Evolutionary conservation across 2,888 invertebrate genomes (phyloP).

Genomic region (Brachypterus glaber): DNA sequence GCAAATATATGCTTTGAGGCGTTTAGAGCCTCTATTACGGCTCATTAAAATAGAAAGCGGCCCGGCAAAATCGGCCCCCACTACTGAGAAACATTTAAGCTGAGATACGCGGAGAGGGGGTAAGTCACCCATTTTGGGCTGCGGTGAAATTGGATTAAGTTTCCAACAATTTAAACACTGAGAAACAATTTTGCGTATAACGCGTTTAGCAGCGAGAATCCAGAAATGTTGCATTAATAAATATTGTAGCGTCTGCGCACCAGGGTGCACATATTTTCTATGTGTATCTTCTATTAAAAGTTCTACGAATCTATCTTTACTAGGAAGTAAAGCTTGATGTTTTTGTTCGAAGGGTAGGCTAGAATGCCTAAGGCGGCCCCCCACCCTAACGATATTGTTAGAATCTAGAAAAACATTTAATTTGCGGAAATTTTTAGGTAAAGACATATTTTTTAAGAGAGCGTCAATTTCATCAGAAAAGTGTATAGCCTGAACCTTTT

Average conservation of each 20-base stretch:
- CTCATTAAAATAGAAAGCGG: too few relatives aligned
- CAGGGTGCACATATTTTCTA: neutral
- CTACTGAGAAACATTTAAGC: constrained; percentile 3
- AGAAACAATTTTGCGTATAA: constrained; percentile 4
- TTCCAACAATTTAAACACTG: constrained; percentile 9
- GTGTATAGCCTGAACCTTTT: too few relatives aligned
- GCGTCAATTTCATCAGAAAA: too few relatives aligned
- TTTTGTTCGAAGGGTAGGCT: neutral
- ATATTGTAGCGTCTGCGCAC: neutral
- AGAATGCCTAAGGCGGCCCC: too few relatives aligned
- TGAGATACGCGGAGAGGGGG: constrained; percentile 7
- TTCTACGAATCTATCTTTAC: neutral
- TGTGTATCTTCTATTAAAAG: neutral
- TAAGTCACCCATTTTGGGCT: constrained; percentile 11
- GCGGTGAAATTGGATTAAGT: constrained; percentile 1
- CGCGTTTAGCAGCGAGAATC: constrained; percentile 8
- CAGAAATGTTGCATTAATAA: constrained; percentile 4
- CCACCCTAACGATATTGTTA: too few relatives aligned
- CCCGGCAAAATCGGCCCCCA: too few relatives aligned
- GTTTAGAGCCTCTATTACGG: too few relatives aligned
- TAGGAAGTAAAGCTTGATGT: too few relatives aligned
- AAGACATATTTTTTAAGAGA: too few relatives aligned
- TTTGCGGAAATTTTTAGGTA: too few relatives aligned
- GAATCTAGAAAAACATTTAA: too few relatives aligned
- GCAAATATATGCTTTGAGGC: too few relatives aligned